Evolutionary conservation across 2,797 vertebrate species (phyloP).

Genomic region (Esox lucius): DNA sequence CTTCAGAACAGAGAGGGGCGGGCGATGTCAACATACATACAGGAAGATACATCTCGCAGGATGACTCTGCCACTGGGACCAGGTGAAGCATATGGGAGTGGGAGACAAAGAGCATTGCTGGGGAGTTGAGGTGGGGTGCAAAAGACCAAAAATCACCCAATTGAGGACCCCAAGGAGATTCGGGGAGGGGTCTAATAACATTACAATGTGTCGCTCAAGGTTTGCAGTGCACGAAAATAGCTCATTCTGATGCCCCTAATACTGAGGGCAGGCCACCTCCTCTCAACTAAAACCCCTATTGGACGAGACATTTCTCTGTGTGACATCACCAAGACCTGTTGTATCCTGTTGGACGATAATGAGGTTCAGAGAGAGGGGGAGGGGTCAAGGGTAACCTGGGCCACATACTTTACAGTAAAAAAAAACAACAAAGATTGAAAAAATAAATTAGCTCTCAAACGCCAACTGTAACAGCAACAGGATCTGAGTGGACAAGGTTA

Average conservation of each 20-base stretch:
- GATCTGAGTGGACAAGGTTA: background rate
- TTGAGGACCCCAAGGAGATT: constrained; percentile 31
- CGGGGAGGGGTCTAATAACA: constrained; percentile 18
- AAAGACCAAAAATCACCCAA: constrained; percentile 64
- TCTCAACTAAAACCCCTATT: constrained; percentile 40
- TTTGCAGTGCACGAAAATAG: constrained; percentile 64
- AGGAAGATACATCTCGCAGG: constrained; percentile 44
- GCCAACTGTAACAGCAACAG: constrained; percentile 57
- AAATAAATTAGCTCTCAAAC: constrained; percentile 43
- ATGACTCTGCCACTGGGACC: constrained; percentile 36
- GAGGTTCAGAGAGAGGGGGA: constrained; percentile 3
- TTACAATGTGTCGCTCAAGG: constrained; percentile 35
- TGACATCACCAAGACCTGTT: constrained; percentile 59
- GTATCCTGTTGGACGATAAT: constrained; percentile 42
- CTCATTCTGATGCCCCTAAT: constrained; percentile 42
- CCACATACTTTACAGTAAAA: constrained; percentile 44
- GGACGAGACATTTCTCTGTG: constrained; percentile 63
- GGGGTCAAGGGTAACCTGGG: constrained; percentile 1
- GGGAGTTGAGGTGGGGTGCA: constrained; percentile 56
- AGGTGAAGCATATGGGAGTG: constrained; percentile 50
- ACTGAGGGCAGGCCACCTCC: constrained; percentile 41
- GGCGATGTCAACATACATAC: constrained; percentile 61
- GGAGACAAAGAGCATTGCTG: constrained; percentile 67
- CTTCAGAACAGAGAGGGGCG: constrained; percentile 60
- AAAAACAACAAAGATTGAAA: constrained; percentile 44